A percentile compares a stretch with the other conserved stretches of the same genome.
Conservation (phyloP, 2,113 vertebrate genomes). For the Mastomys coucha region DNA sequence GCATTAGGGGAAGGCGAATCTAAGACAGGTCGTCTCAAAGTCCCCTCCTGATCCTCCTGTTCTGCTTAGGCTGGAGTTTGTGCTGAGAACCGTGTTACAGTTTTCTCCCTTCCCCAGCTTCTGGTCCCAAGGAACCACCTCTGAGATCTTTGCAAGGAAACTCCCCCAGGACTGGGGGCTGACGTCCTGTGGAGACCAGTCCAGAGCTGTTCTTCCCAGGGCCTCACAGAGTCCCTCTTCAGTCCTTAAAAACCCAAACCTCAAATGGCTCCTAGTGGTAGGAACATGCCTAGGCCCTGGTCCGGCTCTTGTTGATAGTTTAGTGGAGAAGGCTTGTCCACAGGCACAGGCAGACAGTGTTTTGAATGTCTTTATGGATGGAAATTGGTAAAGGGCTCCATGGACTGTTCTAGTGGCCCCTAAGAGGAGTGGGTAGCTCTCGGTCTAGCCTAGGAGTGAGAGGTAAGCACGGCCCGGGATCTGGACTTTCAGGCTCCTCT, state of each 20-base stretch:
- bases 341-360: neutral
- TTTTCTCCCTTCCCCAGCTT: neutral
- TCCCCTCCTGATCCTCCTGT: neutral
- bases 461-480: neutral
- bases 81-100: fast-evolving
- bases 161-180: neutral
- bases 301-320: fast-evolving
- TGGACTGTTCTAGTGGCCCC: neutral
- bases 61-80: fast-evolving
- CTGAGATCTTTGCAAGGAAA: neutral
- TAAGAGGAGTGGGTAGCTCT: neutral
- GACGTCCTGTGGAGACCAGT: neutral
- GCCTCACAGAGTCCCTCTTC: neutral
- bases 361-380: neutral
- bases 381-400: neutral
- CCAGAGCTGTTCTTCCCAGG: neutral
- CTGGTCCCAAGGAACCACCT: neutral
- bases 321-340: neutral
- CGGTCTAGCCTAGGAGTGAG: neutral
- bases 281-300: neutral
- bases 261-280: neutral
- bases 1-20: no score
- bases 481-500: slow-evolving; percentile 8
- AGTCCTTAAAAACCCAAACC: neutral
- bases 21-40: neutral